A percentile compares a stretch with the other conserved stretches of the same genome.
Conservation (phyloP, 1,140 invertebrate genomes). For the Tetragonula clypearis region DNA sequence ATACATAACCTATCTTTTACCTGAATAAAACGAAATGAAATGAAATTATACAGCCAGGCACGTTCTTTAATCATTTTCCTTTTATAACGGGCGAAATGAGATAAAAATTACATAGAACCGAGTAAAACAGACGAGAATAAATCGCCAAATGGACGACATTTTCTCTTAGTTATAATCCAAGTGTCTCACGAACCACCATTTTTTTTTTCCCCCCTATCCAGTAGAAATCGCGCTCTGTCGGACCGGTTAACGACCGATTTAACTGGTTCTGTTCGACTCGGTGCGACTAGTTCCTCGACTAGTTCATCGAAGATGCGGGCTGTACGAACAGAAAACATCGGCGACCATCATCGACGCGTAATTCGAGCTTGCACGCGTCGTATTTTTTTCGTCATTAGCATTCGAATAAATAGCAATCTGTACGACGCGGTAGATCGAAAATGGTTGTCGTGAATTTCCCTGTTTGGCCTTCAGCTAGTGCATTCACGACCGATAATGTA, state of each 20-base stretch:
- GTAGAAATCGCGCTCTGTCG: not conserved
- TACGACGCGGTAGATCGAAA: not conserved
- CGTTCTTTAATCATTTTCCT: too few species aligned
- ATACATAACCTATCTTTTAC: too few species aligned
- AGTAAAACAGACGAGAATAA: too few species aligned
- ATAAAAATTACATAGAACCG: too few species aligned
- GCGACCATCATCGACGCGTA: too few species aligned
- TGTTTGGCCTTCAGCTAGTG: not conserved
- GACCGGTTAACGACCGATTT: not conserved
- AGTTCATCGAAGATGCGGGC: not conserved
- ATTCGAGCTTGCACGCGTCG: too few species aligned
- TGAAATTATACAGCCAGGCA: too few species aligned
- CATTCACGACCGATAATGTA: too few species aligned
- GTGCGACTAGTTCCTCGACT: not conserved
- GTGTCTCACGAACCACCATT: not conserved
- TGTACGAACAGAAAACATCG: not conserved
- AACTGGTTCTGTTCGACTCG: not conserved
- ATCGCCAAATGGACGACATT: too few species aligned
- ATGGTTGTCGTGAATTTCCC: conserved; percentile 15
- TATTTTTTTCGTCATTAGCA: too few species aligned
- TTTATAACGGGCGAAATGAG: too few species aligned
- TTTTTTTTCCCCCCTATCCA: not conserved
- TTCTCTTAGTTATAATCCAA: conserved; percentile 6
- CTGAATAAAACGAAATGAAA: too few species aligned
- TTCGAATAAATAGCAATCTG: not conserved